These are phyloP conservation scores for Myotis lucifugus DNA, from an alignment of 2,113 vertebrate species.

Conservation along the genomic window DNA sequence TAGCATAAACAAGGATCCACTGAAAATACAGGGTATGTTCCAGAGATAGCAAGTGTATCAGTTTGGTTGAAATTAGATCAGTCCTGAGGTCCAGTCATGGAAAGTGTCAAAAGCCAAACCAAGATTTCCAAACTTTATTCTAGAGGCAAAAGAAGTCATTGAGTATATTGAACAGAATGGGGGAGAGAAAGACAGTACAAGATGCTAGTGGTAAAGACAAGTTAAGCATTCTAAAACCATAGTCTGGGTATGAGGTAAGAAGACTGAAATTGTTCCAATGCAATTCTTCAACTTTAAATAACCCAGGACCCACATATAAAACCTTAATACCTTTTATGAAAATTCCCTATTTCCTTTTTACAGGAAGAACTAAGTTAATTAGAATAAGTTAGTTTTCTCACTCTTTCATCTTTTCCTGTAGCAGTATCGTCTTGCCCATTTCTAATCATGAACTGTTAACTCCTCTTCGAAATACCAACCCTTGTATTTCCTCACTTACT, in stretches of 20 bases:
- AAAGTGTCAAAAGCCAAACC: constrained; percentile 48
- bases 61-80: neutral
- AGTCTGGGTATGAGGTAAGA: neutral
- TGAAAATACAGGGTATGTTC: neutral
- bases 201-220: neutral
- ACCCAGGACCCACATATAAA: constrained; percentile 13
- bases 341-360: neutral
- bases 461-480: constrained; percentile 52
- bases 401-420: neutral
- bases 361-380: neutral
- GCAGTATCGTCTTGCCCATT: constrained; percentile 15
- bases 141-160: constrained; percentile 22
- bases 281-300: constrained; percentile 37
- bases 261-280: neutral
- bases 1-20: neutral
- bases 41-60: neutral
- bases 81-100: neutral
- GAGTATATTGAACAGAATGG: neutral
- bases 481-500: neutral
- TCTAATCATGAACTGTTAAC: constrained; percentile 44
- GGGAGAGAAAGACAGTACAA: neutral
- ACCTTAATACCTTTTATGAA: constrained; percentile 18
- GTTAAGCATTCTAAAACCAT: neutral
- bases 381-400: constrained; percentile 31
- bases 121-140: constrained; percentile 40